phyloP scores from a whole-genome alignment of 2,113 vertebrate genomes.

The Dissostichus mawsoni region DNA sequence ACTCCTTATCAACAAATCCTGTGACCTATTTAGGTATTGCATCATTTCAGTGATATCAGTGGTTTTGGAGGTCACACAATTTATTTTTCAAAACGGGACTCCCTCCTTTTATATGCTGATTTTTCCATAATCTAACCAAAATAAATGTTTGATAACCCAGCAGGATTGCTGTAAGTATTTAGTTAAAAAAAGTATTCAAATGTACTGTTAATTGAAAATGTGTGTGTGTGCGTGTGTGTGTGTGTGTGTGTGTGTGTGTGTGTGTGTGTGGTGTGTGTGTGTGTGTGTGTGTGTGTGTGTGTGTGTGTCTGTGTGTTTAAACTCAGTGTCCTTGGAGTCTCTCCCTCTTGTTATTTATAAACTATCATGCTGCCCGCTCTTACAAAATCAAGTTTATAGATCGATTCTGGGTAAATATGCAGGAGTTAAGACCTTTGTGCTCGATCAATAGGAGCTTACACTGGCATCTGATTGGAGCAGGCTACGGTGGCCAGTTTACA shows the following conservation, averaged over 20 bases:
- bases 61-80: slow-evolving; percentile 9
- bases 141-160: too few relatives aligned
- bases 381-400: slow-evolving; percentile 50
- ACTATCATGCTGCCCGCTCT: slow-evolving; percentile 8
- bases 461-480: slow-evolving; percentile 58
- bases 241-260: too few relatives aligned
- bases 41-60: slow-evolving; percentile 4
- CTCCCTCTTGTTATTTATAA: slow-evolving; percentile 1
- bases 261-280: neutral
- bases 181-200: too few relatives aligned
- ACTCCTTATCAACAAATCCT: slow-evolving; percentile 7
- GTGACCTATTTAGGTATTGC: slow-evolving; percentile 24
- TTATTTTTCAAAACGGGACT: neutral
- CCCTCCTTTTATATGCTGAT: neutral
- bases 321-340: neutral
- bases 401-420: slow-evolving; percentile 66
- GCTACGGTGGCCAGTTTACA: neutral
- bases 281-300: neutral
- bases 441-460: slow-evolving; percentile 46
- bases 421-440: slow-evolving; percentile 68
- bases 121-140: neutral
- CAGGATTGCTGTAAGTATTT: too few relatives aligned
- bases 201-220: too few relatives aligned
- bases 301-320: neutral
- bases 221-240: too few relatives aligned